Evolutionary conservation across 2,888 invertebrate species (phyloP).

Genomic region (Erannis defoliaria): DNA sequence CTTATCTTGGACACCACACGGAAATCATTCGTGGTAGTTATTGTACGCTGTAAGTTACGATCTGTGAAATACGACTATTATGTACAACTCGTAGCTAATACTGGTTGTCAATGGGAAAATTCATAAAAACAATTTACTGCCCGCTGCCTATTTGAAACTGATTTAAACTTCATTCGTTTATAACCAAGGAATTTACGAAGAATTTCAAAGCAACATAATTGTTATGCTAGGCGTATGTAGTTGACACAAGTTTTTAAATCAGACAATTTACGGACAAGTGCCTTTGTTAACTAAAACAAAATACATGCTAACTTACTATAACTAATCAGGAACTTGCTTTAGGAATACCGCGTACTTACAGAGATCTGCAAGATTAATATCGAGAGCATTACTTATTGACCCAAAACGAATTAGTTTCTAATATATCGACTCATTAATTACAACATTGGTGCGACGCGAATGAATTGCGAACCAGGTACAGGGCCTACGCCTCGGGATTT

Average conservation of each 20-base stretch:
- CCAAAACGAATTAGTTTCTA: conserved; percentile 71
- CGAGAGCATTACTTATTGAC: conserved; percentile 60
- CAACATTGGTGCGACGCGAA: conserved; percentile 65
- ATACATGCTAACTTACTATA: too few relatives aligned
- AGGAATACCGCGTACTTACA: conserved; percentile 37
- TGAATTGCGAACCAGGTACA: conserved; percentile 68
- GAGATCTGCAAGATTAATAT: conserved; percentile 59
- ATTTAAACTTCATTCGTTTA: conserved; percentile 23
- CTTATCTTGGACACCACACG: conserved; percentile 58
- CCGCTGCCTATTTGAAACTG: conserved; percentile 28
- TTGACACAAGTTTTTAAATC: conserved; percentile 2
- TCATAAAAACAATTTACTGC: conserved; percentile 33
- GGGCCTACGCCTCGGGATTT: conserved; percentile 66
- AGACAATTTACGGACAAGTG: too few relatives aligned
- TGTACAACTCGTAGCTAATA: conserved; percentile 26
- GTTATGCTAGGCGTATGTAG: background rate
- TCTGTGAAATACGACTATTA: conserved; percentile 43
- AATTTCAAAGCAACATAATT: conserved; percentile 5
- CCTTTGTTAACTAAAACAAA: too few relatives aligned
- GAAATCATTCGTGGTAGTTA: conserved; percentile 56
- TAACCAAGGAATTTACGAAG: conserved; percentile 4
- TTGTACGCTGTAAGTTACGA: conserved; percentile 56
- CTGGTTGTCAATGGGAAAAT: conserved; percentile 30
- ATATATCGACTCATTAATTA: conserved; percentile 76
- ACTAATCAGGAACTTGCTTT: background rate